Conservation (phyloP, 2,888 invertebrate genomes). For the Pemphredon lugubris region DNA sequence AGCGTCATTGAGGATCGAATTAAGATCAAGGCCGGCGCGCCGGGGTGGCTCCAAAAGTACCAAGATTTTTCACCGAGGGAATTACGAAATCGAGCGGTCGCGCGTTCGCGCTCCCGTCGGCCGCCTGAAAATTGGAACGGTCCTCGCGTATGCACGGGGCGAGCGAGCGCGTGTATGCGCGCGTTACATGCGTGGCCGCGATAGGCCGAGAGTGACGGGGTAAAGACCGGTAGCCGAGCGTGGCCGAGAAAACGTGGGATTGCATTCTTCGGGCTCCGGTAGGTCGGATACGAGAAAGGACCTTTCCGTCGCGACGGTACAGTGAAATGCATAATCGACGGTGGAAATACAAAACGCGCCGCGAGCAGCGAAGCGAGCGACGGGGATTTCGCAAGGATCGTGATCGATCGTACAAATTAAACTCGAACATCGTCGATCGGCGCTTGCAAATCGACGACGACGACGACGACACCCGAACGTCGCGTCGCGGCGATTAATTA, state of each 20-base stretch:
- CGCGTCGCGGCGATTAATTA: too few relatives aligned
- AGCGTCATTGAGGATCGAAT: conserved; percentile 34
- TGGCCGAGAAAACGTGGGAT: conserved; percentile 47
- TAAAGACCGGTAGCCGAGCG: conserved; percentile 16
- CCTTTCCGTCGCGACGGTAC: conserved; percentile 12
- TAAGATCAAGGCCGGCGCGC: conserved; percentile 64
- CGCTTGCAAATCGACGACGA: too few relatives aligned
- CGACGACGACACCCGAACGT: neutral
- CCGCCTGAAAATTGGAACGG: conserved; percentile 33
- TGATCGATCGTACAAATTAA: too few relatives aligned
- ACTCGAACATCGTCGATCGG: neutral
- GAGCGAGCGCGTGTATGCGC: neutral
- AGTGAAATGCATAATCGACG: conserved; percentile 8
- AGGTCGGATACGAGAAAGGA: conserved; percentile 23
- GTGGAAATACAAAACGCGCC: neutral
- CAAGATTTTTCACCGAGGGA: conserved; percentile 11
- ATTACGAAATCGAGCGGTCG: conserved; percentile 23
- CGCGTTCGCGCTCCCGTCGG: conserved; percentile 6
- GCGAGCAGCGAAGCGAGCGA: too few relatives aligned
- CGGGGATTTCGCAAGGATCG: too few relatives aligned
- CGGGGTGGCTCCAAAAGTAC: neutral
- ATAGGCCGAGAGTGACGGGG: conserved; percentile 23
- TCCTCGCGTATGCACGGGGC: conserved; percentile 15
- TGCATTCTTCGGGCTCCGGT: conserved; percentile 52
- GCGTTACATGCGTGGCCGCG: neutral